Conservation (phyloP, 2,113 vertebrate species). For the Brachypodius melanocephalos region DNA sequence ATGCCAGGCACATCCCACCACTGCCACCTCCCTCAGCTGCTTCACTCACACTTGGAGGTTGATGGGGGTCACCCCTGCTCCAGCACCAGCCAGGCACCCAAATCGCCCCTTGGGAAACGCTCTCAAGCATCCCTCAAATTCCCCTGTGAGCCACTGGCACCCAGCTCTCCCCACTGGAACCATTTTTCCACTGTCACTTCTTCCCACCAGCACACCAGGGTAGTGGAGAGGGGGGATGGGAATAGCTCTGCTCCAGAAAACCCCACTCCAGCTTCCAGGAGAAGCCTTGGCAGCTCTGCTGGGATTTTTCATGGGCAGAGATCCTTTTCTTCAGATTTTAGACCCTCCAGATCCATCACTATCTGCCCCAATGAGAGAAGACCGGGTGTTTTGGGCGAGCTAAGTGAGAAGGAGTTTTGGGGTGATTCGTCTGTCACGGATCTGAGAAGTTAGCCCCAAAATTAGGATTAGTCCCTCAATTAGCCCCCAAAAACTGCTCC, state of each 20-base stretch:
- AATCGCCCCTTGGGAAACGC: neutral
- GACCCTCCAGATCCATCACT: neutral
- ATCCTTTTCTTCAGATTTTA: neutral
- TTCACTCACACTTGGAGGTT: neutral
- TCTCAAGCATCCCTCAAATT: neutral
- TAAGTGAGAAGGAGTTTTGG: neutral
- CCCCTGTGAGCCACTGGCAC: neutral
- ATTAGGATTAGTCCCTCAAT: neutral
- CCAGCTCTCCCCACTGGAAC: neutral
- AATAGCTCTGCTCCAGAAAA: neutral
- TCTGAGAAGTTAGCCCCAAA: neutral
- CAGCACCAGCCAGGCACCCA: neutral
- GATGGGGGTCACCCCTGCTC: neutral
- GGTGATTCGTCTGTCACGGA: neutral
- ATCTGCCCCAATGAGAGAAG: neutral
- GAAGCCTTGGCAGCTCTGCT: neutral
- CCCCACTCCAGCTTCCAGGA: neutral
- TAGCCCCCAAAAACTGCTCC: neutral
- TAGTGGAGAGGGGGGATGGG: neutral
- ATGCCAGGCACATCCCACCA: neutral
- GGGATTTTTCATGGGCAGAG: neutral
- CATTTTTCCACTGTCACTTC: neutral
- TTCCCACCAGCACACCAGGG: neutral
- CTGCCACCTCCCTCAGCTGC: neutral
- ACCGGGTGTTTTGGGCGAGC: fast-evolving